Conservation (phyloP, 1,140 invertebrate genomes). For the Physella acuta region DNA sequence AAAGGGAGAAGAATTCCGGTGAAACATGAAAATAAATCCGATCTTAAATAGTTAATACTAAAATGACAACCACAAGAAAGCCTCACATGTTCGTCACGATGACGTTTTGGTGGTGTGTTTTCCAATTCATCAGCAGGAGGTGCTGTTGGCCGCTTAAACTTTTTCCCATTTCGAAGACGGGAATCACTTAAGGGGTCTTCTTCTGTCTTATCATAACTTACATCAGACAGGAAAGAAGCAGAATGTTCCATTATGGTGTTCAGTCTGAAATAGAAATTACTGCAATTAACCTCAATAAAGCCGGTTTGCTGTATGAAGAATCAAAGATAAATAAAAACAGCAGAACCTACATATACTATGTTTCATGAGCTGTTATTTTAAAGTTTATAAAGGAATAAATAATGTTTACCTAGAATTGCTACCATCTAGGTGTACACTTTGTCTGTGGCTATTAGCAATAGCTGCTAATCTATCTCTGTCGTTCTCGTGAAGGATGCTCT, state of each 20-base stretch:
- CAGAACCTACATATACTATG: neutral
- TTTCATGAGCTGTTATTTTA: neutral
- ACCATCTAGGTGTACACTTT: constrained; percentile 26
- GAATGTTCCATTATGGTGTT: constrained; percentile 65
- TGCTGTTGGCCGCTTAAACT: constrained; percentile 43
- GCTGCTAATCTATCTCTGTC: constrained; percentile 79
- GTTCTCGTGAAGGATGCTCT: constrained; percentile 74
- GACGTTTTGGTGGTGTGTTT: constrained; percentile 38
- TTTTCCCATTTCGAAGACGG: constrained; percentile 33
- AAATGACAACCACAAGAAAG: neutral
- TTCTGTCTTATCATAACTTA: constrained; percentile 81
- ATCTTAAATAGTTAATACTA: too few species aligned
- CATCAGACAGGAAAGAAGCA: constrained; percentile 55
- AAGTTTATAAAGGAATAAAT: neutral
- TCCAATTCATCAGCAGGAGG: constrained; percentile 40
- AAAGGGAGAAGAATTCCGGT: too few species aligned
- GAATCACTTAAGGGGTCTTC: constrained; percentile 72
- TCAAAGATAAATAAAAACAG: neutral
- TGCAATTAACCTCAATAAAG: neutral
- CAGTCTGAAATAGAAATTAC: constrained; percentile 57
- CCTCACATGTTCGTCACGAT: constrained; percentile 23
- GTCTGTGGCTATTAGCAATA: constrained; percentile 63
- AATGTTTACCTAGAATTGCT: constrained; percentile 22
- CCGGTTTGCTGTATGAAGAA: neutral
- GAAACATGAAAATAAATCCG: too few species aligned